phyloP scores from a whole-genome alignment of 2,113 vertebrate species.

The Tragelaphus scriptus region DNA sequence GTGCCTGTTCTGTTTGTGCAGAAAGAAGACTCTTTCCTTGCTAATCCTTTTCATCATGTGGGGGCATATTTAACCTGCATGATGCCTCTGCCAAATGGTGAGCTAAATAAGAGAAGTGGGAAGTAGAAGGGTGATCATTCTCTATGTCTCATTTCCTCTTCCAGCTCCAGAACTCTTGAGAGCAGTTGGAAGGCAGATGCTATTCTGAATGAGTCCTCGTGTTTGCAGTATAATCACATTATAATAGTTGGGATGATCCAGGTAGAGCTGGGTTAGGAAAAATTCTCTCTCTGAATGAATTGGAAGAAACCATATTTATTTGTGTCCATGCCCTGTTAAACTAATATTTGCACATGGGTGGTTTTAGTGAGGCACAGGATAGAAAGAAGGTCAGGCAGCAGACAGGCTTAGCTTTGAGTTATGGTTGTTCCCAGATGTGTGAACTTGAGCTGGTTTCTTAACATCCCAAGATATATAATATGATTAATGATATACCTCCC shows the following conservation, averaged over 20 bases:
- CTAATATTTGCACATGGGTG: neutral
- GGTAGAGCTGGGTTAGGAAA: neutral
- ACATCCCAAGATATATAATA: neutral
- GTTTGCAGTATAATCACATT: conserved; percentile 26
- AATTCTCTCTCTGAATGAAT: conserved; percentile 7
- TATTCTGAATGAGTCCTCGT: conserved; percentile 55
- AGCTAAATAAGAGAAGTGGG: conserved; percentile 11
- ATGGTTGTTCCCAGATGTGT: neutral
- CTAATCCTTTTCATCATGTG: neutral
- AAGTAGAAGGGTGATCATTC: neutral
- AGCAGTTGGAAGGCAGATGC: conserved; percentile 60
- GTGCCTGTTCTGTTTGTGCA: neutral
- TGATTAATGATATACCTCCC: neutral
- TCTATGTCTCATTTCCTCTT: conserved; percentile 32
- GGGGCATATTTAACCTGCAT: conserved; percentile 18
- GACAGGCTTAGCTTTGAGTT: conserved; percentile 3
- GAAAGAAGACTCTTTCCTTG: neutral
- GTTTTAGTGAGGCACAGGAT: neutral
- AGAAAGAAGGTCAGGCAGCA: neutral
- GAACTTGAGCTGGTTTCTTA: neutral
- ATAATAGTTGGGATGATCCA: conserved; percentile 29
- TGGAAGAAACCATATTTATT: conserved; percentile 1
- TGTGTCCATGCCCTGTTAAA: neutral
- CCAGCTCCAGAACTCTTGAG: conserved; percentile 57
- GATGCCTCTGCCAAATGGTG: conserved; percentile 45